A percentile compares a stretch with the other conserved stretches of the same genome.
phyloP scores from a whole-genome alignment of 2,797 vertebrate species.

The Lacerta agilis region DNA sequence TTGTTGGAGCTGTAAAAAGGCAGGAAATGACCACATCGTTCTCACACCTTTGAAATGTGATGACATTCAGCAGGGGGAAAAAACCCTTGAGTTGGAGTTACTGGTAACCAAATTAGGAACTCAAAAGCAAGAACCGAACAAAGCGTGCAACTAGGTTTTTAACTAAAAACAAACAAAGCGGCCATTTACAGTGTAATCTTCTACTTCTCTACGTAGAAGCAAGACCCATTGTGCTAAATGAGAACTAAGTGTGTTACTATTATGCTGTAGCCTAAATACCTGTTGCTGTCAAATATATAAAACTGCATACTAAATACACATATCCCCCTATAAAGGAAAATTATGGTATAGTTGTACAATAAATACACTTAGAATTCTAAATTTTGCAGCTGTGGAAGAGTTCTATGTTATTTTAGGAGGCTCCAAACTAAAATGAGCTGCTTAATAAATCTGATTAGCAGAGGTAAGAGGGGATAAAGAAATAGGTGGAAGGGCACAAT shows the following conservation, averaged over 20 bases:
- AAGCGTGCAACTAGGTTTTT: neutral
- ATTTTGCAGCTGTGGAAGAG: constrained; percentile 7
- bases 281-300: fast-evolving
- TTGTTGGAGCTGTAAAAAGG: constrained; percentile 58
- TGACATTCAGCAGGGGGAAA: constrained; percentile 16
- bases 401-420: constrained; percentile 10
- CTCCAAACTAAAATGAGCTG: neutral
- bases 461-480: neutral
- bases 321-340: neutral
- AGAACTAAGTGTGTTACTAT: neutral
- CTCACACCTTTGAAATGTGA: constrained; percentile 49
- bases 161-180: neutral
- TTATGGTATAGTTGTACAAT: neutral
- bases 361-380: neutral
- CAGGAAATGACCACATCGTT: constrained; percentile 69
- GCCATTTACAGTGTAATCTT: neutral
- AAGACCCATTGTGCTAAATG: neutral
- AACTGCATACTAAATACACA: neutral
- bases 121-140: neutral
- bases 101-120: constrained; percentile 10
- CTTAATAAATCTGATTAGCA: neutral
- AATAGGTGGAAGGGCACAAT: neutral
- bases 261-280: neutral
- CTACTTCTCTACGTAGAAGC: neutral
- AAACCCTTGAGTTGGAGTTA: constrained; percentile 7